A percentile compares a stretch with the other conserved stretches of the same genome.
Conservation (phyloP, 2,113 vertebrate genomes). For the Pycnonotus jocosus region DNA sequence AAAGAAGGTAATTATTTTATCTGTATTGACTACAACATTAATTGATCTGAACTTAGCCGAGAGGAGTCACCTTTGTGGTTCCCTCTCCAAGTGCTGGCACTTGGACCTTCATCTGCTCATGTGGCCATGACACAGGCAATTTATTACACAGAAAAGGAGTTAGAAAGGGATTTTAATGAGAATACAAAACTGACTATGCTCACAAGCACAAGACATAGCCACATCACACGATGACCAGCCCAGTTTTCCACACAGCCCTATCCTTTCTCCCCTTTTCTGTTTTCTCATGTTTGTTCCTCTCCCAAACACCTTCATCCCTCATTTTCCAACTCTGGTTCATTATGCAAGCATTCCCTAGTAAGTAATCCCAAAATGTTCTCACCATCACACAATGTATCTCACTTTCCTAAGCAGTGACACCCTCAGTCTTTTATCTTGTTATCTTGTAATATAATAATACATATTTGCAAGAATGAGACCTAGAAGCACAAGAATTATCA, state of each 20-base stretch:
- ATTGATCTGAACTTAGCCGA: background rate
- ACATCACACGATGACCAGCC: background rate
- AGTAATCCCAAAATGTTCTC: background rate
- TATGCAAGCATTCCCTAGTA: background rate
- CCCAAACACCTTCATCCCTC: background rate
- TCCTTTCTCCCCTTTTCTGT: background rate
- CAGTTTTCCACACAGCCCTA: accelerated
- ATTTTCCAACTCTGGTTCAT: background rate
- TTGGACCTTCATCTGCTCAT: background rate
- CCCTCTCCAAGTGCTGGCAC: background rate
- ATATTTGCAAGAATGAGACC: background rate
- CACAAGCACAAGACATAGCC: background rate
- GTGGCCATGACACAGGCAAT: background rate
- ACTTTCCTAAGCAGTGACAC: accelerated
- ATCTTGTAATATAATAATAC: background rate
- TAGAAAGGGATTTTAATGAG: background rate
- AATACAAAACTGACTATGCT: background rate
- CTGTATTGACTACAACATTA: background rate
- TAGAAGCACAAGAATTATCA: background rate
- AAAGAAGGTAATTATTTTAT: background rate
- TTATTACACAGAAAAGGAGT: background rate
- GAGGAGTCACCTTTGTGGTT: background rate
- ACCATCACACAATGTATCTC: background rate
- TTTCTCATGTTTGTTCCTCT: background rate
- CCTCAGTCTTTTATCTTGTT: background rate